Base-by-base conservation (phyloP, 2,888 invertebrate species). In the Lamproptera curius region DNA sequence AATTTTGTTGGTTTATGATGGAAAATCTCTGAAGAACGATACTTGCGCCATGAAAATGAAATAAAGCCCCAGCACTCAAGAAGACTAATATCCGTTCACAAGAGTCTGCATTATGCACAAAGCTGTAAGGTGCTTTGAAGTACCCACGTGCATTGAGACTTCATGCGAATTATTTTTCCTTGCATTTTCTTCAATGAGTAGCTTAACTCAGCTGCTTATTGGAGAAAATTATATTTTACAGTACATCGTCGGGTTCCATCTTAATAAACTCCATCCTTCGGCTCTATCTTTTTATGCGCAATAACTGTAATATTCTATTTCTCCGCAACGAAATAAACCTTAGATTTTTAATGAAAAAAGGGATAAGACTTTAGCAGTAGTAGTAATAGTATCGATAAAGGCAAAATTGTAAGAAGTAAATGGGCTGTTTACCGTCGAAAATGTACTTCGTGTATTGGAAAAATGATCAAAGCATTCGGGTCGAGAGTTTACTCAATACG, bases 401-500 rank as follows among this genome's bases (percentile, higher is more conserved):
- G 31, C 13, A 31, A 31, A 31, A 31, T 31, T 31, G 31, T 11
- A 2, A 9, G n/a, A 11, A 6, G 4, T n/a, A 31, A 31, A 31
- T 11, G 31, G 11, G 31, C 13, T 31, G 31, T 31, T 31, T 11
- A 31, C 11, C n/a, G 31, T 31, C 11, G 31, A 2, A 31, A 31
- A 31, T 31, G 31, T 31, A 31, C 31, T 31, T 31, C 1, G 31
- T 2, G 31, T 31, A 31, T 31, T 6, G 31, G 31, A 11, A 31
- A 31, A 31, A 31, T 31, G 31, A 31, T 31, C 31, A 31, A 31
- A 31, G 31, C 11, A 31, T 31, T 31, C 31, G 31, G 31, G 31
- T 31, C 31, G 31, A 31, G 31, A 31, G 31, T 31, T 31, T 31
- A 31, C 31, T 31, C 31, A 31, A n/a, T 31, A 28, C n/a, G 28